These are phyloP conservation scores for Dasypogon diadema DNA, from an alignment of 2,888 invertebrate species.

Conservation along the genomic window DNA sequence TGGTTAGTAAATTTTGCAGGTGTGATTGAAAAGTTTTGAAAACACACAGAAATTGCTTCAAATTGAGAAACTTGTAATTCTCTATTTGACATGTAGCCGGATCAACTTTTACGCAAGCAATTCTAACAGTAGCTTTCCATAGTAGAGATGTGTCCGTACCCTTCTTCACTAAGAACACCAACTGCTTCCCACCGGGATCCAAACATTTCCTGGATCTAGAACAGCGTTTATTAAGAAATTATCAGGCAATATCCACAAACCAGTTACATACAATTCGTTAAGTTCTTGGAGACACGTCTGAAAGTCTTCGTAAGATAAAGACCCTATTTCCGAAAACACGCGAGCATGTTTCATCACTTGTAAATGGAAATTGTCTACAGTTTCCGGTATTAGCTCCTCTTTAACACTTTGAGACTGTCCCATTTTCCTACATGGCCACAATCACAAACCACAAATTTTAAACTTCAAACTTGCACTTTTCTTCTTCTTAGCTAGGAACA, in stretches of 20 bases:
- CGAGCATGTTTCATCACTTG: slow-evolving; percentile 66
- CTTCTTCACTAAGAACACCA: slow-evolving; percentile 75
- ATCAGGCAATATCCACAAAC: slow-evolving; percentile 58
- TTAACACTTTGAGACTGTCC: slow-evolving; percentile 61
- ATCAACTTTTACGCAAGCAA: slow-evolving; percentile 75
- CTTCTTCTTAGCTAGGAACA: no score
- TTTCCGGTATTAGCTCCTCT: slow-evolving; percentile 61
- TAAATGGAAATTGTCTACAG: slow-evolving; percentile 61
- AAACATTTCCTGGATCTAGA: slow-evolving; percentile 73
- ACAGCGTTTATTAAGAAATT: slow-evolving; percentile 50
- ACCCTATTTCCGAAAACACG: slow-evolving; percentile 68
- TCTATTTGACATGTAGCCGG: slow-evolving; percentile 71
- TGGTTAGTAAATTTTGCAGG: slow-evolving; percentile 64
- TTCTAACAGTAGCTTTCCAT: slow-evolving; percentile 78
- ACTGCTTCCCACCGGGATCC: slow-evolving; percentile 74
- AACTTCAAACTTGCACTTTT: no score
- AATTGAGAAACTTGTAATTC: slow-evolving; percentile 72
- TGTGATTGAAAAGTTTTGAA: slow-evolving; percentile 71
- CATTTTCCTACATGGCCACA: no score
- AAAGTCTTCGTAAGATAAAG: slow-evolving; percentile 73
- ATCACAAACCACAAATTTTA: no score
- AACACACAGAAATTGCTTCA: slow-evolving; percentile 76
- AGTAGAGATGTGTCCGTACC: slow-evolving; percentile 75
- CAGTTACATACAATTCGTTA: slow-evolving; percentile 76
- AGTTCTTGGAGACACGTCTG: slow-evolving; percentile 72